These are phyloP conservation scores for Neocrepidodera transversa DNA, from an alignment of 2,888 invertebrate genomes.

Conservation along the genomic window DNA sequence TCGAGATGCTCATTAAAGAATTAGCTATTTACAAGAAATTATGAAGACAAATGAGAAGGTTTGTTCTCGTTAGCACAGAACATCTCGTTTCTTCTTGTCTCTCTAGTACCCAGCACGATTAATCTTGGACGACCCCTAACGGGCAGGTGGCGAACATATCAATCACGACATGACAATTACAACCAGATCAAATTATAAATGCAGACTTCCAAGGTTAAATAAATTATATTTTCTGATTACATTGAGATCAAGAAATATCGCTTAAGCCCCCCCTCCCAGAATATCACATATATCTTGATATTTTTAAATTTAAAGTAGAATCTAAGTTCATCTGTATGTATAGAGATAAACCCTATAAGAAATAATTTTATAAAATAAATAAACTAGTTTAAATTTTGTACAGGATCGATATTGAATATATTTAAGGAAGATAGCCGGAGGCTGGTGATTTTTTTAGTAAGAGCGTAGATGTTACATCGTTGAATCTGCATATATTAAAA, in stretches of 20 bases:
- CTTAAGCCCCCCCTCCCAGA: no score
- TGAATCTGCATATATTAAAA: conserved; percentile 57
- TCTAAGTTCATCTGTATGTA: no score
- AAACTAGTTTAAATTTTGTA: no score
- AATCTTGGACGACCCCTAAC: conserved; percentile 37
- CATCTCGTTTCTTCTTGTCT: conserved; percentile 21
- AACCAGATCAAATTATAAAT: conserved; percentile 28
- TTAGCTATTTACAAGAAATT: neutral
- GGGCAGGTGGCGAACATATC: conserved; percentile 29
- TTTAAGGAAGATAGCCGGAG: conserved; percentile 16
- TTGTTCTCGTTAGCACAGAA: conserved; percentile 16
- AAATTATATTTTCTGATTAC: conserved; percentile 24
- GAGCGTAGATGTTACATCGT: conserved; percentile 19
- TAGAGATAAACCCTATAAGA: no score
- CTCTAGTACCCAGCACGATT: conserved; percentile 44
- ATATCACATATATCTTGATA: no score
- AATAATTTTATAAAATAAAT: no score
- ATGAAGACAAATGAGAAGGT: neutral
- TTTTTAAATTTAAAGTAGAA: no score
- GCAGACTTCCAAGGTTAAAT: conserved; percentile 12
- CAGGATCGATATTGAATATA: conserved; percentile 9
- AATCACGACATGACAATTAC: conserved; percentile 16
- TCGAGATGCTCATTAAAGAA: neutral
- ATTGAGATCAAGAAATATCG: neutral
- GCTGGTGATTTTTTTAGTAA: conserved; percentile 19